Percentiles rank a stretch among this genome's conserved stretches.
These are phyloP conservation scores for Cantharis flavilabris DNA, from an alignment of 2,888 invertebrate species.

Conservation along the genomic window DNA sequence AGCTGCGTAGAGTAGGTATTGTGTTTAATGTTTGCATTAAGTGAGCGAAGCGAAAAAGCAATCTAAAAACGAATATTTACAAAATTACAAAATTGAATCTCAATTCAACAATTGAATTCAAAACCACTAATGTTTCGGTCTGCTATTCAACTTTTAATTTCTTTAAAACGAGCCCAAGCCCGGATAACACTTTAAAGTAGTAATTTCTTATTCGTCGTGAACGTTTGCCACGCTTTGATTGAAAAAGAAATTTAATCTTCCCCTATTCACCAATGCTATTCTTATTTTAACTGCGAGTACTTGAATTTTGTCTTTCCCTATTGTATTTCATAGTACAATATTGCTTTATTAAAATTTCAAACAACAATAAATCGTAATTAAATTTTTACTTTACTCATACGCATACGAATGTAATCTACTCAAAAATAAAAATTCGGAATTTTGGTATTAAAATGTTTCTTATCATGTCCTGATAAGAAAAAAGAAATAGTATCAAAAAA, in stretches of 20 bases:
- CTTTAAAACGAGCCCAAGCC: constrained; percentile 34
- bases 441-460: too few species aligned
- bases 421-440: too few species aligned
- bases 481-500: too few species aligned
- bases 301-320: constrained; percentile 12
- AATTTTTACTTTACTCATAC: too few species aligned
- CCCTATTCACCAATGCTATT: constrained; percentile 11
- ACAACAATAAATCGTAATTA: background rate
- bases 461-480: too few species aligned
- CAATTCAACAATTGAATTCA: constrained; percentile 35
- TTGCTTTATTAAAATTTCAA: background rate
- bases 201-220: constrained; percentile 36
- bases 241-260: constrained; percentile 32
- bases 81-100: constrained; percentile 31
- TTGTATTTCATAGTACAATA: background rate
- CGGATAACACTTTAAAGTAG: constrained; percentile 38
- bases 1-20: background rate
- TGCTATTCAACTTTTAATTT: constrained; percentile 38
- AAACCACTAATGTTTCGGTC: constrained; percentile 24
- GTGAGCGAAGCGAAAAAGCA: constrained; percentile 20
- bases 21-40: constrained; percentile 25
- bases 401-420: too few species aligned
- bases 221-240: constrained; percentile 27
- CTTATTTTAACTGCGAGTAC: constrained; percentile 16
- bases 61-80: constrained; percentile 26